phyloP scores from a whole-genome alignment of 2,113 vertebrate genomes.

The Siphamia tubifer region DNA sequence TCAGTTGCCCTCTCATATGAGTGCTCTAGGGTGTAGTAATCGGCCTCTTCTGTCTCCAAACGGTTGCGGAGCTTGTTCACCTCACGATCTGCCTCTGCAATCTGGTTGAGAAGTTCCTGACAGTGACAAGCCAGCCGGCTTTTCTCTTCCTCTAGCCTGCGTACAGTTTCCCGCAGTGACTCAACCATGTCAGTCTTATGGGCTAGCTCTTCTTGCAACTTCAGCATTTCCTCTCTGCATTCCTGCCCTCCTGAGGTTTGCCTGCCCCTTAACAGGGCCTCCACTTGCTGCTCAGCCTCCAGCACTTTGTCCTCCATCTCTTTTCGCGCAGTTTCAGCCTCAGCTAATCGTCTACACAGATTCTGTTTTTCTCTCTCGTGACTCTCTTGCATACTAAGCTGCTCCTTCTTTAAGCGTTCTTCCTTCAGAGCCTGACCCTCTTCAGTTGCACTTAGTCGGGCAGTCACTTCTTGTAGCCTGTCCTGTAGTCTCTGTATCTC shows the following conservation, averaged over 20 bases:
- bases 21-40: conserved; percentile 85
- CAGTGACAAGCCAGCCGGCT: conserved; percentile 85
- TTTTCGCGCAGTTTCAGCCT: conserved; percentile 83
- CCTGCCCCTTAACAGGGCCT: conserved; percentile 85
- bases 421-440: conserved; percentile 86
- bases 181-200: conserved; percentile 82
- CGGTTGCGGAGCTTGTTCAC: conserved; percentile 84
- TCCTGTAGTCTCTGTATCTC: conserved; percentile 91
- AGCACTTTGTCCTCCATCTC: conserved; percentile 85
- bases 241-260: conserved; percentile 77
- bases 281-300: conserved; percentile 85
- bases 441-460: conserved; percentile 84
- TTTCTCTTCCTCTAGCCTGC: conserved; percentile 85
- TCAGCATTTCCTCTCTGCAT: conserved; percentile 82
- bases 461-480: conserved; percentile 84
- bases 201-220: conserved; percentile 86
- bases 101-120: conserved; percentile 90
- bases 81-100: conserved; percentile 84
- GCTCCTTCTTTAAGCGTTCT: conserved; percentile 88
- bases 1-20: conserved; percentile 84
- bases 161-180: conserved; percentile 84
- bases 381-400: conserved; percentile 83
- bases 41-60: conserved; percentile 83
- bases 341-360: conserved; percentile 82
- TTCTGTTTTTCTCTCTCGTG: conserved; percentile 88